A percentile compares a stretch with the other conserved stretches of the same genome.
Evolutionary conservation across 2,113 vertebrate species (phyloP).

Genomic region (Accipiter cooperii): DNA sequence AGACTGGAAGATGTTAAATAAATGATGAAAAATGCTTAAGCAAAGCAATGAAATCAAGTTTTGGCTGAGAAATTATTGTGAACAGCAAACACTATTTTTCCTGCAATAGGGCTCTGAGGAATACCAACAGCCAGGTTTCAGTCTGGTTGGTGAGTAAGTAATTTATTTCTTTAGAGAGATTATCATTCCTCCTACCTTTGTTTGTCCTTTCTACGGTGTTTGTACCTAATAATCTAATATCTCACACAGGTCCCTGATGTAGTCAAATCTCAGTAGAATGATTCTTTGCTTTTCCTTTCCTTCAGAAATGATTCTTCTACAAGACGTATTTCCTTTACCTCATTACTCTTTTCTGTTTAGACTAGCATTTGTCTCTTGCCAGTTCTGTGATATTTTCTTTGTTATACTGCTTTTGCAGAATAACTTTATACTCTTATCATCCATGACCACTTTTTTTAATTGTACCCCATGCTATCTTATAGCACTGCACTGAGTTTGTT

Average conservation of each 20-base stretch:
- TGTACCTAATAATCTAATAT: slow-evolving; percentile 10
- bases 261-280: neutral
- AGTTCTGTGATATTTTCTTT: neutral
- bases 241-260: neutral
- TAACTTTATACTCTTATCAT: neutral
- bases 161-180: slow-evolving; percentile 8
- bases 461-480: neutral
- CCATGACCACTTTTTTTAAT: neutral
- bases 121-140: neutral
- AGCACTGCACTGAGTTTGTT: rapidly evolving
- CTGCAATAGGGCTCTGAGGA: neutral
- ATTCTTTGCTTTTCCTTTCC: neutral
- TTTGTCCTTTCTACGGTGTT: neutral
- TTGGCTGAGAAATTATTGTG: slow-evolving; percentile 5
- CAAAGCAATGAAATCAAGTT: neutral
- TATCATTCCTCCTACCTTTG: neutral
- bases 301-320: neutral
- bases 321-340: neutral
- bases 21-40: slow-evolving; percentile 13
- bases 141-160: neutral
- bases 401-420: neutral
- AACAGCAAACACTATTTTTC: neutral
- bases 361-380: neutral
- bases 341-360: neutral
- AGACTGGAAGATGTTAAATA: neutral